phyloP scores from a whole-genome alignment of 2,113 vertebrate species.

The Eidolon helvum region DNA sequence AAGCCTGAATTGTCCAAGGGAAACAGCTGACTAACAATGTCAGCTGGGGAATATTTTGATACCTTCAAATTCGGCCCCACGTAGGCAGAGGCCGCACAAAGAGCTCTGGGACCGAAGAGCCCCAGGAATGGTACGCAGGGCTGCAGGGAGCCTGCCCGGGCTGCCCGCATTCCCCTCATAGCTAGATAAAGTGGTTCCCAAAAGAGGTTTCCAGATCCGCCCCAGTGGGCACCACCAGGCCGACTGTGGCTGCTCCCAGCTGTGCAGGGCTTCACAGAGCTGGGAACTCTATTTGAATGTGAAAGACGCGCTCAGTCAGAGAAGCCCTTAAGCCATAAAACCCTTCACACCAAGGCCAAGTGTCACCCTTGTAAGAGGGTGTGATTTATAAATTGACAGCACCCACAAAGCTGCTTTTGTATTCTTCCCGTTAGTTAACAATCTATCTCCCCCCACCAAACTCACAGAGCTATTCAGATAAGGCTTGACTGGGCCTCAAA shows the following conservation, averaged over 20 bases:
- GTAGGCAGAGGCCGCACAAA: slow-evolving; percentile 53
- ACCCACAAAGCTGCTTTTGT: slow-evolving; percentile 69
- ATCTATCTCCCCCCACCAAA: slow-evolving; percentile 54
- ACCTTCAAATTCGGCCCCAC: slow-evolving; percentile 38
- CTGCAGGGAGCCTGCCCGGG: not conserved
- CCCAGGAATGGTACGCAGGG: slow-evolving; percentile 30
- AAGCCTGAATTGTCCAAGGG: slow-evolving; percentile 23
- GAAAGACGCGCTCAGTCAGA: slow-evolving; percentile 42
- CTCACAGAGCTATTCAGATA: slow-evolving; percentile 41
- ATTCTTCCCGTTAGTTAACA: slow-evolving; percentile 57
- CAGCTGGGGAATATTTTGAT: slow-evolving; percentile 78
- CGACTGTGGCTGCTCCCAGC: slow-evolving; percentile 47
- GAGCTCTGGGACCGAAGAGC: not conserved
- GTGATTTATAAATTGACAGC: slow-evolving; percentile 71
- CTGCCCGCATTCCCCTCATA: slow-evolving; percentile 68
- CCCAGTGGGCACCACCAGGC: slow-evolving; percentile 31
- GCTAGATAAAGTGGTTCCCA: slow-evolving; percentile 49
- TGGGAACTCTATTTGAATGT: slow-evolving; percentile 39
- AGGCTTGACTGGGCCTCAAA: slow-evolving; percentile 46
- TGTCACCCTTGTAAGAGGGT: slow-evolving; percentile 64
- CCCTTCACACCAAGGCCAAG: slow-evolving; percentile 66
- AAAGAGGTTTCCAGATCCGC: slow-evolving; percentile 56
- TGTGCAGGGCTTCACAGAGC: slow-evolving; percentile 62
- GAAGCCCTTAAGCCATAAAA: slow-evolving; percentile 60
- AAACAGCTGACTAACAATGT: slow-evolving; percentile 78